Percentiles rank a stretch among this genome's conserved stretches.
Conservation (phyloP, 2,888 invertebrate species). For the Drosophila longiperda region DNA sequence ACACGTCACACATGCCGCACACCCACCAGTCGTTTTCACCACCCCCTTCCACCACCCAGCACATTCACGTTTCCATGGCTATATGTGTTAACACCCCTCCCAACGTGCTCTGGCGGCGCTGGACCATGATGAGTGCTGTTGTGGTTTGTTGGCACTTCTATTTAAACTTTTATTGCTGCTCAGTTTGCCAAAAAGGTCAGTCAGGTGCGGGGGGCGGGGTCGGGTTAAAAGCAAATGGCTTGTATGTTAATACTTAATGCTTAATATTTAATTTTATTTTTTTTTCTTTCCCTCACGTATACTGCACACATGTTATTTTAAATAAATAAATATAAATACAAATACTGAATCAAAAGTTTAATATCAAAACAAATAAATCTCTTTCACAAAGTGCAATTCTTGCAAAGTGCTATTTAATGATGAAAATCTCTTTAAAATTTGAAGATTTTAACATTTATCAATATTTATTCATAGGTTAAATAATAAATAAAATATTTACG, state of each 20-base stretch:
- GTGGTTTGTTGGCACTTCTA: conserved; percentile 80
- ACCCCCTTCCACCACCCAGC: neutral
- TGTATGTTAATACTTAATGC: conserved; percentile 67
- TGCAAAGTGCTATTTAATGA: neutral
- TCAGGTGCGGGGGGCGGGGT: conserved; percentile 12
- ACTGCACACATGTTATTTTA: neutral
- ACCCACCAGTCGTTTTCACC: neutral
- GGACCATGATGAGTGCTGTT: conserved; percentile 80
- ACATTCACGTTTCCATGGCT: neutral
- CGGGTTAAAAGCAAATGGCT: conserved; percentile 27
- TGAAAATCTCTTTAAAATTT: neutral
- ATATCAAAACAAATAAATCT: neutral
- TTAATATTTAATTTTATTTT: conserved; percentile 35
- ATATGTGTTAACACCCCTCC: neutral
- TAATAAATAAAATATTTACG: neutral
- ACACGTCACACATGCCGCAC: conserved; percentile 29
- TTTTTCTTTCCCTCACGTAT: neutral
- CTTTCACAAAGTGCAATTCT: neutral
- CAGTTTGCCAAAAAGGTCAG: conserved; percentile 63
- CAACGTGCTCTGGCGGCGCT: conserved; percentile 52
- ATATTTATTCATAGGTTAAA: neutral
- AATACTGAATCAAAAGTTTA: neutral
- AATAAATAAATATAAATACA: neutral
- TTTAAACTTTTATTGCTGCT: conserved; percentile 80
- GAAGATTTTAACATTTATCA: neutral